phyloP scores from a whole-genome alignment of 1,140 invertebrate genomes.

The Cataglyphis hispanica region DNA sequence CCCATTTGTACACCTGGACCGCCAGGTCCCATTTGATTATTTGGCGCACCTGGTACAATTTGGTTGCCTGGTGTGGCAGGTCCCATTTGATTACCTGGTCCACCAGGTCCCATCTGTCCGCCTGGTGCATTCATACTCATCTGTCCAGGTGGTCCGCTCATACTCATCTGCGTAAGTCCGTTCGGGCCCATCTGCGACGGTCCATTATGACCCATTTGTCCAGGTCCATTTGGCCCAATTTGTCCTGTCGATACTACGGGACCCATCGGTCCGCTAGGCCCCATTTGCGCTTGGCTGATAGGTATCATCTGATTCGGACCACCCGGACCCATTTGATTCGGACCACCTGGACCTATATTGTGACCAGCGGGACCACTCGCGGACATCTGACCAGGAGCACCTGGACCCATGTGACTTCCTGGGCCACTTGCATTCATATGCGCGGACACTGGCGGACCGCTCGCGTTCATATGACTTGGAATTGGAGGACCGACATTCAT shows the following conservation, averaged over 20 bases:
- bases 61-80: constrained; percentile 62
- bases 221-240: constrained; percentile 67
- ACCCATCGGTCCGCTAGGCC: constrained; percentile 64
- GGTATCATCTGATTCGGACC: constrained; percentile 71
- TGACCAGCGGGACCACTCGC: constrained; percentile 61
- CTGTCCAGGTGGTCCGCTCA: constrained; percentile 67
- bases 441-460: constrained; percentile 73
- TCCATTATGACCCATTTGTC: constrained; percentile 71
- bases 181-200: constrained; percentile 73
- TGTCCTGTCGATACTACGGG: constrained; percentile 65
- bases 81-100: constrained; percentile 69
- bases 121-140: constrained; percentile 68
- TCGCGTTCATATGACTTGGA: constrained; percentile 74
- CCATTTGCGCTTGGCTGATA: constrained; percentile 69
- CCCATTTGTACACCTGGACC: constrained; percentile 66
- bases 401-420: constrained; percentile 70
- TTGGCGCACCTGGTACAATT: constrained; percentile 70
- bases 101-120: constrained; percentile 65
- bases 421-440: constrained; percentile 71
- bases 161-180: constrained; percentile 68
- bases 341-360: constrained; percentile 71
- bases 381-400: constrained; percentile 72
- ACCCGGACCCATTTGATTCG: constrained; percentile 69
- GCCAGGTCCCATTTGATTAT: constrained; percentile 49
- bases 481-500: constrained; percentile 73